These are phyloP conservation scores for Petromus typicus DNA, from an alignment of 2,113 vertebrate species.

Conservation along the genomic window DNA sequence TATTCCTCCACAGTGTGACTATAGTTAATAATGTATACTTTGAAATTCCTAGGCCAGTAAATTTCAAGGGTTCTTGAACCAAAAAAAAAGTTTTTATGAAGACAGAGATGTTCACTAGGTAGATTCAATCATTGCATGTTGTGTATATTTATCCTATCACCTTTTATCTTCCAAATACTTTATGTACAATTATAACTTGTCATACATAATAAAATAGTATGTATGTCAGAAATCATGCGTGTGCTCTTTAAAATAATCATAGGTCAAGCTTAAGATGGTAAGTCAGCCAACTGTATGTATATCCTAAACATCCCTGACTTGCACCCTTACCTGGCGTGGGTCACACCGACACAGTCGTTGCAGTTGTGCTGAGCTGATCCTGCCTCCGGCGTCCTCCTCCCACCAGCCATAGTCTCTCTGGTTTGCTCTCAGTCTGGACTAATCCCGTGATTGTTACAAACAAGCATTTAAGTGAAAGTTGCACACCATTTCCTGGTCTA, in stretches of 20 bases:
- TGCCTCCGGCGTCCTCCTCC: background rate
- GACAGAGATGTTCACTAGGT: background rate
- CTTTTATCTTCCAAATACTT: background rate
- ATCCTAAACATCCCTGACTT: conserved; percentile 21
- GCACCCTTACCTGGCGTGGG: too few relatives aligned
- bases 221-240: conserved; percentile 9
- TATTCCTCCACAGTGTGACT: background rate
- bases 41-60: background rate
- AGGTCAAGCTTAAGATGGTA: background rate
- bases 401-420: background rate
- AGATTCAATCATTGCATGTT: background rate
- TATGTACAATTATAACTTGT: background rate
- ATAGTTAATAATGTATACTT: background rate
- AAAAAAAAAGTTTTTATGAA: background rate
- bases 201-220: background rate
- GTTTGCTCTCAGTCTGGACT: background rate
- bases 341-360: background rate
- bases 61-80: background rate
- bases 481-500: background rate
- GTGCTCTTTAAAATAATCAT: background rate
- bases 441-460: background rate
- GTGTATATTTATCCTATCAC: background rate
- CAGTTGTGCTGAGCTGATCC: background rate
- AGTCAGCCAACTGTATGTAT: background rate
- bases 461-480: background rate